phyloP scores from a whole-genome alignment of 2,888 invertebrate species.

The Metacarcinus magister region DNA sequence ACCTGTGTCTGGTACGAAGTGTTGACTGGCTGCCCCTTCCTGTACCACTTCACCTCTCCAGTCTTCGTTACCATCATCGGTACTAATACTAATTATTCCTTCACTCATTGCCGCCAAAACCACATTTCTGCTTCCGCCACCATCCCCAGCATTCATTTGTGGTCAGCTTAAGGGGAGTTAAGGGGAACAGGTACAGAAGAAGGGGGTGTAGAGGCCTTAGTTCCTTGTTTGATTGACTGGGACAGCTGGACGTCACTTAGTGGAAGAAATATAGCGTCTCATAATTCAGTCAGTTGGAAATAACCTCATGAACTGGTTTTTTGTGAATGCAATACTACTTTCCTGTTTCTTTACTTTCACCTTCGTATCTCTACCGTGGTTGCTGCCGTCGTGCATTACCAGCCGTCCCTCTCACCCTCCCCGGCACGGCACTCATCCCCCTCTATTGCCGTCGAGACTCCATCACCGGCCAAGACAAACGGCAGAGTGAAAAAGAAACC shows the following conservation, averaged over 20 bases:
- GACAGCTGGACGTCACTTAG: neutral
- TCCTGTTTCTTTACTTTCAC: neutral
- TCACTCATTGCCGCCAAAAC: neutral
- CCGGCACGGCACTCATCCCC: neutral
- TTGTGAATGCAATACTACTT: neutral
- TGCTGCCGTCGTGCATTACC: neutral
- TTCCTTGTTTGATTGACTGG: neutral
- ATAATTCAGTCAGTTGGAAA: neutral
- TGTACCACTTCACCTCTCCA: neutral
- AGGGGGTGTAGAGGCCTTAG: neutral
- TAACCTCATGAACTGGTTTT: neutral
- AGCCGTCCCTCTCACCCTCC: neutral
- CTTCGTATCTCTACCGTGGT: neutral
- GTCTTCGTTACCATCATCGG: neutral
- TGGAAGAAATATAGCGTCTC: neutral
- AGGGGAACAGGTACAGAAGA: neutral
- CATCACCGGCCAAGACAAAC: slow-evolving; percentile 49
- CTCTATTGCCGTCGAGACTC: neutral
- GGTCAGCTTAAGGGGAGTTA: neutral
- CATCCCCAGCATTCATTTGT: neutral
- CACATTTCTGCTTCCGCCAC: neutral
- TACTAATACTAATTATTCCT: neutral
- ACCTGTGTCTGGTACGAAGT: slow-evolving; percentile 1
- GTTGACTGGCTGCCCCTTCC: neutral
- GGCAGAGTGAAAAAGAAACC: neutral